Percentiles rank a stretch among this genome's conserved stretches.
Evolutionary conservation across 2,113 vertebrate genomes (phyloP).

Genomic region (Anoura caudifer): DNA sequence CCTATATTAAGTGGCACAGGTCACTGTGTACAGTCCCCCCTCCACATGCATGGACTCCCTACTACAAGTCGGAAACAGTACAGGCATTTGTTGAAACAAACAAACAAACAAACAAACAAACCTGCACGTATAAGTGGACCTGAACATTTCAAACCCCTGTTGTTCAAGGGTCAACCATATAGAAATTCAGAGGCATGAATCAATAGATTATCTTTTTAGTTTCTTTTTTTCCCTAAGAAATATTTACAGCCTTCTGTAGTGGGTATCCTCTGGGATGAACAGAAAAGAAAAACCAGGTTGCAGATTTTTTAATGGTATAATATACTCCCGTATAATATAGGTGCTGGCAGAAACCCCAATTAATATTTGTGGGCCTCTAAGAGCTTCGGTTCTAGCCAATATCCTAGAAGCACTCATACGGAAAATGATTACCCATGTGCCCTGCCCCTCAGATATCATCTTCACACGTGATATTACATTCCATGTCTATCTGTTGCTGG

Average conservation of each 20-base stretch:
- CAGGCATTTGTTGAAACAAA: not conserved
- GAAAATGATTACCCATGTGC: not conserved
- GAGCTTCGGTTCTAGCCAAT: slow-evolving; percentile 26
- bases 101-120: too few species aligned
- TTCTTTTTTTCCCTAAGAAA: slow-evolving; percentile 64
- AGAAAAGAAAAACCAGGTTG: slow-evolving; percentile 51
- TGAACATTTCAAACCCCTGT: not conserved
- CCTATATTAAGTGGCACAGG: not conserved
- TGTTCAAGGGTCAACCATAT: not conserved
- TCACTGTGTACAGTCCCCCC: not conserved
- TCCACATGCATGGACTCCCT: too few species aligned
- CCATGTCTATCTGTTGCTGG: not conserved
- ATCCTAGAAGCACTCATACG: slow-evolving; percentile 4
- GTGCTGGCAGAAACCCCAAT: not conserved
- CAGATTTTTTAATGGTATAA: slow-evolving; percentile 53
- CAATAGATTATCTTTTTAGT: not conserved
- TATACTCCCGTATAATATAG: slow-evolving; percentile 45
- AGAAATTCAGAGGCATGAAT: slow-evolving; percentile 69
- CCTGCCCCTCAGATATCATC: not conserved
- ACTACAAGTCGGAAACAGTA: not conserved
- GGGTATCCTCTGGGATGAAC: slow-evolving; percentile 58
- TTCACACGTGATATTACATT: not conserved
- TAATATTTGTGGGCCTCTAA: slow-evolving; percentile 60
- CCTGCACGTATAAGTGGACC: too few species aligned
- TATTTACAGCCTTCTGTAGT: slow-evolving; percentile 67